Evolutionary conservation across 2,113 vertebrate genomes (phyloP), one percentile per base, ranked within the genome.

Genomic region (Rhynchopsitta pachyrhyncha): DNA sequence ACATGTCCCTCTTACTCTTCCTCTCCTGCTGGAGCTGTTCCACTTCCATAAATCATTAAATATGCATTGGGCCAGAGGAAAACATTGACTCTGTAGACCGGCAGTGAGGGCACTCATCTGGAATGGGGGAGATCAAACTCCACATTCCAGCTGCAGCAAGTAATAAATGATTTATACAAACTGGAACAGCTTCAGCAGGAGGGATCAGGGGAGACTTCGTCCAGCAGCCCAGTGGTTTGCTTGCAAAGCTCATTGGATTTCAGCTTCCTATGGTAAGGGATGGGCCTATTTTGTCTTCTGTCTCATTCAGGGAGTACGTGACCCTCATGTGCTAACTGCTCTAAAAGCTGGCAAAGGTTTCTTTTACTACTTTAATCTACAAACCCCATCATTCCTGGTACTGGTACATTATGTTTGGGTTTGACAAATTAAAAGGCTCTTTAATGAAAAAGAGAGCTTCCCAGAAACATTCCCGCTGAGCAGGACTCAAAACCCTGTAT

Each of bases 31-130:
- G 90, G 75, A 96, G 78, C 82, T 94, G 95, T 88, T 96, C 94
- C 87, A 93, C 57, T 96, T 96, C 84, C 81, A 94, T 44, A 89
- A 94, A 89, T 81, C 49, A 91, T 96, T 74, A 95, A 96, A 95
- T 82, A 96, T 96, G 92, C 63, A 97, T 86, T 74, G 67, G 28
- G 67, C 41, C 67, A 90, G 87, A 96, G 92, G 53, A 97, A 85
- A 93, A 90, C 90, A 91, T 74, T 62, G 71, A 84, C 93, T 90
- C 81, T 50, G 37, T 90, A 91, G 90, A 87, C 41, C 1, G 3
- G 49, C 49, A 50, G 46, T 86, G 67, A 86, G n/a, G 67, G 93
- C 92, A 95, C 23, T 96, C 95, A 96, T 94, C 84, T 95, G 90
- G 85, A 96, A 96, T 9, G 17, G 68, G 49, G 37, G 67, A 95